Conservation (phyloP, 30 jellyfish, hydroid and myxozoan species). For the Aurelia aurita region DNA sequence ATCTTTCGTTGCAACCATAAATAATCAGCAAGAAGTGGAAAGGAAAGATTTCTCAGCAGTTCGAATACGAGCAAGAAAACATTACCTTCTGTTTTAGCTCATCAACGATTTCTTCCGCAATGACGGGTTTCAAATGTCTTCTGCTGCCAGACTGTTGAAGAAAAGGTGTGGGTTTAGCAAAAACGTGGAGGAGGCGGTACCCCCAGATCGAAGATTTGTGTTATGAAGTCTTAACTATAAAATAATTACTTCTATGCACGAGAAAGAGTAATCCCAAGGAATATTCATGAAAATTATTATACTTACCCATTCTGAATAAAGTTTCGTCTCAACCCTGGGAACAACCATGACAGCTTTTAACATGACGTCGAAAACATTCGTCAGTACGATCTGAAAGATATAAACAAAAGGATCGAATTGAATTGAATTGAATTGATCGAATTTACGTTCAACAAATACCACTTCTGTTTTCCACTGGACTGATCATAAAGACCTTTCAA, state of each 20-base stretch:
- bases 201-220: no score
- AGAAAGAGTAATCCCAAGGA: not conserved
- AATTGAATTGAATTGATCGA: no score
- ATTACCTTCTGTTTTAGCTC: slow-evolving; percentile 60
- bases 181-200: no score
- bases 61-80: not conserved
- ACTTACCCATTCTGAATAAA: slow-evolving; percentile 91
- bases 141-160: slow-evolving; percentile 69
- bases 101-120: slow-evolving; percentile 75
- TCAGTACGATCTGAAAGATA: slow-evolving; percentile 60
- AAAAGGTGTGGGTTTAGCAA: not conserved
- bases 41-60: no score
- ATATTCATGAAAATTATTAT: not conserved
- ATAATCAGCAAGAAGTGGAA: no score
- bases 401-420: no score
- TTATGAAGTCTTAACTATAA: no score
- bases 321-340: slow-evolving; percentile 94
- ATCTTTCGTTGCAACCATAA: no score
- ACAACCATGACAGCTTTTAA: slow-evolving; percentile 90
- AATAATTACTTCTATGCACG: not conserved
- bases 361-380: slow-evolving; percentile 92
- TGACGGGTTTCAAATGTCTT: slow-evolving; percentile 76
- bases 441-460: no score
- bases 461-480: no score
- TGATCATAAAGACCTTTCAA: no score